These are phyloP conservation scores for Psilopsiagon aurifrons DNA, from an alignment of 2,113 vertebrate genomes.

Conservation along the genomic window DNA sequence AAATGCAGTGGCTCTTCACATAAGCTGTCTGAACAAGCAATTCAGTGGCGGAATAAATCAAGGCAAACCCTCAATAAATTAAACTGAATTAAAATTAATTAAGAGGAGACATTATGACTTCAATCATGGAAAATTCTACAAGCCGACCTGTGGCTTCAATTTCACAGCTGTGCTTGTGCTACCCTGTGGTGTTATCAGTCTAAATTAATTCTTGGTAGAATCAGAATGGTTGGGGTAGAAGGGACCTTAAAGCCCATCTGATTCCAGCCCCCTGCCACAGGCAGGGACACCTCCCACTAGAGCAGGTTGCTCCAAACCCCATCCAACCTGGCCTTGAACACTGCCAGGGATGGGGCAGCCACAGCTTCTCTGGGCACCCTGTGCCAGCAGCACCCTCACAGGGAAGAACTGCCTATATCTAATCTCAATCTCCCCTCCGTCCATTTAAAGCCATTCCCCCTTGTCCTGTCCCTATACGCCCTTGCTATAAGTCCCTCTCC, in stretches of 20 bases:
- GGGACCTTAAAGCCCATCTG: not conserved
- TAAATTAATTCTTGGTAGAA: conserved; percentile 19
- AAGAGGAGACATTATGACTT: conserved; percentile 52
- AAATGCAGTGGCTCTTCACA: not conserved
- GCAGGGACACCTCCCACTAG: not conserved
- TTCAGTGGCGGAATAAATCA: conserved; percentile 46
- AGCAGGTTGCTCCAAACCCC: not conserved
- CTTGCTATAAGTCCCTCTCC: not conserved
- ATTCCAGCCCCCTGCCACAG: not conserved
- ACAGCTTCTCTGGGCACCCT: not conserved
- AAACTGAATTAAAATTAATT: conserved; percentile 60
- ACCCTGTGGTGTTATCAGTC: not conserved
- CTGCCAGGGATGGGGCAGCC: not conserved
- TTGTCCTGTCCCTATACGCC: not conserved
- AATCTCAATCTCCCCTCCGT: not conserved
- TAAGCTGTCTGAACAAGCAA: not conserved
- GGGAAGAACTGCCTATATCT: not conserved
- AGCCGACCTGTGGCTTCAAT: conserved; percentile 46
- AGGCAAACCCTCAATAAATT: conserved; percentile 48
- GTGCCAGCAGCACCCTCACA: not conserved
- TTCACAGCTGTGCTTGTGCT: conserved; percentile 59
- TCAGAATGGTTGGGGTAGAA: not conserved
- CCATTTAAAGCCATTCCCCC: not conserved
- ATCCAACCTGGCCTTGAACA: not conserved
- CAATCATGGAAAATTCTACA: conserved; percentile 40